Conservation (phyloP, 2,888 invertebrate genomes). For the Acleris holmiana region DNA sequence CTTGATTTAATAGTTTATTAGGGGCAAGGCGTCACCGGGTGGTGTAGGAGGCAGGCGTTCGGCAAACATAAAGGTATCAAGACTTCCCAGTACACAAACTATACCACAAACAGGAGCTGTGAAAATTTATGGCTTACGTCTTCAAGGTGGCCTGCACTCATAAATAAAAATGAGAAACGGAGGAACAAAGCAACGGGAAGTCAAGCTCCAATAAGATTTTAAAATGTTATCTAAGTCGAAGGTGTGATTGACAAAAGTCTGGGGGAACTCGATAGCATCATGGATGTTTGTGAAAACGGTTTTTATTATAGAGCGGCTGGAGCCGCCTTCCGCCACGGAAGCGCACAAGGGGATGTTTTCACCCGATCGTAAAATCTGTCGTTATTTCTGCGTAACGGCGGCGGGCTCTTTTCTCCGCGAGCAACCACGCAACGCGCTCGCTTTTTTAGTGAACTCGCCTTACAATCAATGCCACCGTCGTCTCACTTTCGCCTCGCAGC, state of each 20-base stretch:
- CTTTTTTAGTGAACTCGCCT: not conserved
- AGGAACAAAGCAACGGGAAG: slow-evolving; percentile 51
- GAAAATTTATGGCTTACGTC: slow-evolving; percentile 41
- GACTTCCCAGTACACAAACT: slow-evolving; percentile 43
- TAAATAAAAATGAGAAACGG: slow-evolving; percentile 63
- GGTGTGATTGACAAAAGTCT: slow-evolving; percentile 64
- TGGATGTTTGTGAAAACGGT: slow-evolving; percentile 52
- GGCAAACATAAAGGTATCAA: slow-evolving; percentile 18
- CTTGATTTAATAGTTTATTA: slow-evolving; percentile 8
- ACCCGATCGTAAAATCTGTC: slow-evolving; percentile 59
- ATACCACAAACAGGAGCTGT: slow-evolving; percentile 43
- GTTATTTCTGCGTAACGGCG: slow-evolving; percentile 52
- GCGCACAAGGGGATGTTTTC: slow-evolving; percentile 53
- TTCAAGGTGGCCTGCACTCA: slow-evolving; percentile 58
- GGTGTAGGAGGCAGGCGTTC: not conserved
- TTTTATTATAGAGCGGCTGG: slow-evolving; percentile 48
- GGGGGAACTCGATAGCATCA: slow-evolving; percentile 50
- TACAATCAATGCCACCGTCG: not conserved
- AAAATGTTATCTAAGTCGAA: slow-evolving; percentile 61
- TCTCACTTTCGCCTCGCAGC: not conserved
- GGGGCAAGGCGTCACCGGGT: not conserved
- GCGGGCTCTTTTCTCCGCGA: slow-evolving; percentile 14
- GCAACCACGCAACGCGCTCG: not conserved
- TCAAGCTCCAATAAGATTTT: slow-evolving; percentile 58
- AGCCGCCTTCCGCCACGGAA: slow-evolving; percentile 46